phyloP scores from a whole-genome alignment of 92 coral and sea anemone species.

The Porites lobata region DNA sequence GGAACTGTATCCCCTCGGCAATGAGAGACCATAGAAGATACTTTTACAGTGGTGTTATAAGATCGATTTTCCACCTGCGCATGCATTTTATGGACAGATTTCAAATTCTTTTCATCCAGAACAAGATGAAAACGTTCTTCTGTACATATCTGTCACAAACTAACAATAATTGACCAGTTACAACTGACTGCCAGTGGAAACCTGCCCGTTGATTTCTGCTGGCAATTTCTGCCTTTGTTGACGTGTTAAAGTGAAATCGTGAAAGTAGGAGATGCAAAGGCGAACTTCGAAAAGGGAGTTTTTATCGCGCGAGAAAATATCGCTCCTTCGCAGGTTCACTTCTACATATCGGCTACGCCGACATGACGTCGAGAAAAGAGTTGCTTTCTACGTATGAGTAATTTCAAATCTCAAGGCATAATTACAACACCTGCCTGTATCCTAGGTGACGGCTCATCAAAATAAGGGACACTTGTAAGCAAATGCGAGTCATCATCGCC shows the following conservation, averaged over 20 bases:
- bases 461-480: conserved; percentile 39
- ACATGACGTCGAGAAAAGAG: neutral
- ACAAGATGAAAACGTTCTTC: neutral
- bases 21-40: too few species aligned
- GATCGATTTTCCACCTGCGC: too few species aligned
- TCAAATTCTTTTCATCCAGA: too few species aligned
- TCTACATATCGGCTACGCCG: too few species aligned
- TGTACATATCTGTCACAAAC: neutral
- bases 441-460: conserved; percentile 53
- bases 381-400: neutral
- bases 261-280: neutral
- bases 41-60: too few species aligned
- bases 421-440: conserved; percentile 68
- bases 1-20: too few species aligned
- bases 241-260: neutral
- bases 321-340: too few species aligned
- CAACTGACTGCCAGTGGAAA: neutral
- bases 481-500: conserved; percentile 39
- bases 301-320: too few species aligned
- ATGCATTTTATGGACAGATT: too few species aligned
- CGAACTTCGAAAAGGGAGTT: neutral
- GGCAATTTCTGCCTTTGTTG: neutral
- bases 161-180: neutral
- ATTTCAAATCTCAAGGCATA: neutral
- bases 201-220: neutral